A percentile compares a stretch with the other conserved stretches of the same genome.
These are phyloP conservation scores for Malthinus seriepunctatus DNA, from an alignment of 2,888 invertebrate species.

Conservation along the genomic window DNA sequence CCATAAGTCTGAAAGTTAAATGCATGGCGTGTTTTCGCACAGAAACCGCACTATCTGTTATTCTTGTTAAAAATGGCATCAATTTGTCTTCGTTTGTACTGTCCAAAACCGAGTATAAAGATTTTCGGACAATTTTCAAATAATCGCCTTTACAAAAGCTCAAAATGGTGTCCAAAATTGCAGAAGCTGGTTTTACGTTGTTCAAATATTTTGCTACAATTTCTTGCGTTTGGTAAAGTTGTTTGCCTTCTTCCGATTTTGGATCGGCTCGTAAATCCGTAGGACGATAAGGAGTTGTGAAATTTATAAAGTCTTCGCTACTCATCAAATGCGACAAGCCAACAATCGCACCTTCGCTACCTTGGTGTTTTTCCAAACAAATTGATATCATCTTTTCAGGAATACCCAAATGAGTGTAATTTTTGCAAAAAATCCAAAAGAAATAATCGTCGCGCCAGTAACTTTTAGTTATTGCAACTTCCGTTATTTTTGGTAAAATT, in stretches of 20 bases:
- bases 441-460: not conserved
- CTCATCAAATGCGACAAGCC: conserved; percentile 3
- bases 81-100: conserved; percentile 20
- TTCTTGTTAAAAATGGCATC: conserved; percentile 3
- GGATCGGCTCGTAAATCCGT: not conserved
- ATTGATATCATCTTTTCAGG: not conserved
- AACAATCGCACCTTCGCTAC: not conserved
- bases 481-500: not conserved
- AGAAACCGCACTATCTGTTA: conserved; percentile 13
- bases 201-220: conserved; percentile 7
- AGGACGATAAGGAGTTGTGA: conserved; percentile 4
- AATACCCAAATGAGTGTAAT: not conserved
- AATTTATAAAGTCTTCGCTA: not conserved
- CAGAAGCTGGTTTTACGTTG: conserved; percentile 11
- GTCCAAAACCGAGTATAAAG: conserved; percentile 15
- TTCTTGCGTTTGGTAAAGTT: conserved; percentile 2
- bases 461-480: not conserved
- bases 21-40: conserved; percentile 26
- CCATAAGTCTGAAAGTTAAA: conserved; percentile 14
- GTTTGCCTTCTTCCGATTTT: not conserved
- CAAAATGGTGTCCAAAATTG: conserved; percentile 10
- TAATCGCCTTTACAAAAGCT: conserved; percentile 19
- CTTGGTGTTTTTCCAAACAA: not conserved
- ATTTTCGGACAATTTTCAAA: conserved; percentile 10
- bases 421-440: not conserved